phyloP scores from a whole-genome alignment of 2,113 vertebrate species.

The Trogon melanurus region DNA sequence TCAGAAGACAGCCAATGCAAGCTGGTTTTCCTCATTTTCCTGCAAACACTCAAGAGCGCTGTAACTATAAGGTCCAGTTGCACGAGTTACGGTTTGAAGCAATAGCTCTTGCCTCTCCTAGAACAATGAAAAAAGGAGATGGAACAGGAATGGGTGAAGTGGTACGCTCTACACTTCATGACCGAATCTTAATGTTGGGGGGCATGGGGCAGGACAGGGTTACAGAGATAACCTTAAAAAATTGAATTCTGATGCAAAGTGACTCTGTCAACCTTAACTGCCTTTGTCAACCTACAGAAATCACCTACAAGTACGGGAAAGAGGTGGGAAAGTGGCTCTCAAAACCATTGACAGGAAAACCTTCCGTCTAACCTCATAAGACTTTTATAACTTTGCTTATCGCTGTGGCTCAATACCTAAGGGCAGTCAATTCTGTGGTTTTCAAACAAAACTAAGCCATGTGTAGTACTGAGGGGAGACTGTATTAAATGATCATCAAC shows the following conservation, averaged over 20 bases:
- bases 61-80: background rate
- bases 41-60: background rate
- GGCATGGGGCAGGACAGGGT: accelerated
- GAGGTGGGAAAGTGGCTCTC: background rate
- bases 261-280: background rate
- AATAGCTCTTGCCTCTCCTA: conserved; percentile 27
- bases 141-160: conserved; percentile 60
- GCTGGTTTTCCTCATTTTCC: background rate
- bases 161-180: conserved; percentile 15
- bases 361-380: background rate
- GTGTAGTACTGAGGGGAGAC: background rate
- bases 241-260: background rate
- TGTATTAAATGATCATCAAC: background rate
- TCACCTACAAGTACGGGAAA: background rate
- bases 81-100: background rate
- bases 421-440: background rate
- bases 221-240: background rate
- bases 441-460: background rate
- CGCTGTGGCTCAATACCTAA: background rate
- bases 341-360: background rate
- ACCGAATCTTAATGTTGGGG: background rate
- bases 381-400: background rate
- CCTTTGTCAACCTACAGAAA: background rate
- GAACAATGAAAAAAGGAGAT: conserved; percentile 26
- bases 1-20: background rate